These are phyloP conservation scores for Grus americana DNA, from an alignment of 2,113 vertebrate species.

Conservation along the genomic window DNA sequence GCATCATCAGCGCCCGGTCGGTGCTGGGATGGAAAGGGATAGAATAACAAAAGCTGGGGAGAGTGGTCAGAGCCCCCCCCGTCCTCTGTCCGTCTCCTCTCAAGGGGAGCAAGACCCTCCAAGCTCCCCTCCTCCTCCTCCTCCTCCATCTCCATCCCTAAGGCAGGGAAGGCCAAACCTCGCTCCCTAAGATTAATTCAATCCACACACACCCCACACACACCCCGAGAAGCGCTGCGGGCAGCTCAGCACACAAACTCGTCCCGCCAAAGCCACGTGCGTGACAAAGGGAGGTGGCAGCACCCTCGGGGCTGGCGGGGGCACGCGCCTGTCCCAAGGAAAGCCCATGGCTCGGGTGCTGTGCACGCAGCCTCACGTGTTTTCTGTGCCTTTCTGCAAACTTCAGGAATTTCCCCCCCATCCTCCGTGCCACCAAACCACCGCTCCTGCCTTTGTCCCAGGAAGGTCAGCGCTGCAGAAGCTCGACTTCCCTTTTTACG, in stretches of 20 bases:
- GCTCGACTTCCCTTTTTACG: not conserved
- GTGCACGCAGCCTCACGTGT: not conserved
- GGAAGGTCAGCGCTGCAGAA: not conserved
- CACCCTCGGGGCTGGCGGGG: not conserved
- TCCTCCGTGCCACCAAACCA: not conserved
- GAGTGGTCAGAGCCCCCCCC: not conserved
- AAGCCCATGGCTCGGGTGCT: not conserved
- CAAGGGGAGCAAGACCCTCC: not conserved
- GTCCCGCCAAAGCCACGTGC: accelerated
- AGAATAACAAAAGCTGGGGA: not conserved
- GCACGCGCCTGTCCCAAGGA: accelerated
- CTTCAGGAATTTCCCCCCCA: not conserved
- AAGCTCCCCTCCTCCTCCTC: not conserved
- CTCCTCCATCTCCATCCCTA: not conserved
- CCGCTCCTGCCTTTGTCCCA: not conserved
- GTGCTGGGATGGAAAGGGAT: not conserved
- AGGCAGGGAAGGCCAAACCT: not conserved
- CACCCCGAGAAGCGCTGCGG: accelerated
- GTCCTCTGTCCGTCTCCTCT: not conserved
- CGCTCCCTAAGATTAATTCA: not conserved
- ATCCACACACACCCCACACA: too few species aligned
- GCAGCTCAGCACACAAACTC: not conserved
- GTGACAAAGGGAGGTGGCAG: not conserved
- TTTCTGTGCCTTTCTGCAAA: not conserved
- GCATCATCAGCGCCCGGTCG: not conserved